phyloP scores from a whole-genome alignment of 2,888 invertebrate species.

The Lepidonotus clava region DNA sequence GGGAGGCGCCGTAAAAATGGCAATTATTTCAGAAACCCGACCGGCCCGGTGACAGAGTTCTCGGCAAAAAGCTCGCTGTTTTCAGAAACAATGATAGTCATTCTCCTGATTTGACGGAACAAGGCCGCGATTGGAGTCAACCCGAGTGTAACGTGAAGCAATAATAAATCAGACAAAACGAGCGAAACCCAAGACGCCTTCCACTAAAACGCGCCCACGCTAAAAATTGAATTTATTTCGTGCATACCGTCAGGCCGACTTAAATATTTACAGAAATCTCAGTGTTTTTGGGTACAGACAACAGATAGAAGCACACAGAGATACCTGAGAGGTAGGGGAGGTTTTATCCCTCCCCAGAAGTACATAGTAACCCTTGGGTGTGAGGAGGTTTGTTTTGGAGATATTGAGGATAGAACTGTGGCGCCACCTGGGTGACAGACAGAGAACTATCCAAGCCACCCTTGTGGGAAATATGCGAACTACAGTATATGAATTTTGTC shows the following conservation, averaged over 20 bases:
- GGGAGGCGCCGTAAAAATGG: neutral
- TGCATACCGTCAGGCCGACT: neutral
- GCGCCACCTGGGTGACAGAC: too few relatives aligned
- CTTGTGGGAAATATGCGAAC: too few relatives aligned
- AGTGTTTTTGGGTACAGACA: neutral
- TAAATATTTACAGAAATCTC: neutral
- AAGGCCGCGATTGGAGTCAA: neutral
- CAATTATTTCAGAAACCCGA: conserved; percentile 31
- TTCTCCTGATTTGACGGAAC: conserved; percentile 13
- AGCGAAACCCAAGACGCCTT: conserved; percentile 5
- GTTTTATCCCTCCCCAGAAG: too few relatives aligned
- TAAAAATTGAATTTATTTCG: conserved; percentile 5
- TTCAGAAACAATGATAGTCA: conserved; percentile 26
- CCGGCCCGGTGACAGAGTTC: conserved; percentile 14
- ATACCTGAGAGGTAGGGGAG: neutral
- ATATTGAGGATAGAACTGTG: too few relatives aligned
- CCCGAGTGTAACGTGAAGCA: neutral
- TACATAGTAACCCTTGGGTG: too few relatives aligned
- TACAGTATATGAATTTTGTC: too few relatives aligned
- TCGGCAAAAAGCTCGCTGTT: neutral
- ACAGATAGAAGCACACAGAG: neutral
- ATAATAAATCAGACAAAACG: conserved; percentile 19
- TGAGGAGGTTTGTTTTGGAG: too few relatives aligned
- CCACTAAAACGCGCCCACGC: neutral
- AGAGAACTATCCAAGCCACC: too few relatives aligned